A percentile compares a stretch with the other conserved stretches of the same genome.
Conservation (phyloP, 2,113 vertebrate genomes). For the Paramisgurnus dabryanus region DNA sequence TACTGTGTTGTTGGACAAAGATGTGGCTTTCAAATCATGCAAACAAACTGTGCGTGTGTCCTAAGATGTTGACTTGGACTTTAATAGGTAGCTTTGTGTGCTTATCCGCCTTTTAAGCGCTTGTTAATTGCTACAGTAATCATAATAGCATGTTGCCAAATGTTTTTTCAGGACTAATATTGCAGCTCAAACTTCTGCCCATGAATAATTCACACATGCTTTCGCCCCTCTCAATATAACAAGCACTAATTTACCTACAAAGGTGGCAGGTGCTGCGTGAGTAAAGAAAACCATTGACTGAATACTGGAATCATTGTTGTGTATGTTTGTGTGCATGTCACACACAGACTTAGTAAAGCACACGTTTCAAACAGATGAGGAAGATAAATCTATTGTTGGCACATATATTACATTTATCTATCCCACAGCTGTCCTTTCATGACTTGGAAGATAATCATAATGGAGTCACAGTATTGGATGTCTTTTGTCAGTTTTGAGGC, state of each 20-base stretch:
- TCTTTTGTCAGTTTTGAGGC: conserved; percentile 65
- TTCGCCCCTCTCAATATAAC: conserved; percentile 42
- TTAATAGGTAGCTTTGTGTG: conserved; percentile 28
- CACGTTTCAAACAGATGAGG: conserved; percentile 69
- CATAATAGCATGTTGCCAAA: conserved; percentile 8
- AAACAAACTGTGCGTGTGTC: background rate
- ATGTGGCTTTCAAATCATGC: background rate
- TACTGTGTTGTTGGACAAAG: too few species aligned
- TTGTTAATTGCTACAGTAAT: conserved; percentile 47
- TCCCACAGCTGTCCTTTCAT: conserved; percentile 56
- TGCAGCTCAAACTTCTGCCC: conserved; percentile 31
- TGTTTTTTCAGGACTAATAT: conserved; percentile 40
- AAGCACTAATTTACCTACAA: conserved; percentile 51
- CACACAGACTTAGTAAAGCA: background rate
- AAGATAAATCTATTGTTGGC: conserved; percentile 66
- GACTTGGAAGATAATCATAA: conserved; percentile 66
- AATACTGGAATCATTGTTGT: conserved; percentile 45
- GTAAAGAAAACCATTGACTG: conserved; percentile 32
- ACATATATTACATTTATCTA: conserved; percentile 69
- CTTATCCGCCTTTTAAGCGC: conserved; percentile 46
- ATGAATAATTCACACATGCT: conserved; percentile 45
- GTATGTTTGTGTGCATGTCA: conserved; percentile 34
- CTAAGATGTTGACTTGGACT: background rate
- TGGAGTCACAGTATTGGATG: conserved; percentile 63
- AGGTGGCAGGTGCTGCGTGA: conserved; percentile 42